Evolutionary conservation across 2,797 vertebrate genomes (phyloP).

Genomic region (Parauchenoglanis punctatus): DNA sequence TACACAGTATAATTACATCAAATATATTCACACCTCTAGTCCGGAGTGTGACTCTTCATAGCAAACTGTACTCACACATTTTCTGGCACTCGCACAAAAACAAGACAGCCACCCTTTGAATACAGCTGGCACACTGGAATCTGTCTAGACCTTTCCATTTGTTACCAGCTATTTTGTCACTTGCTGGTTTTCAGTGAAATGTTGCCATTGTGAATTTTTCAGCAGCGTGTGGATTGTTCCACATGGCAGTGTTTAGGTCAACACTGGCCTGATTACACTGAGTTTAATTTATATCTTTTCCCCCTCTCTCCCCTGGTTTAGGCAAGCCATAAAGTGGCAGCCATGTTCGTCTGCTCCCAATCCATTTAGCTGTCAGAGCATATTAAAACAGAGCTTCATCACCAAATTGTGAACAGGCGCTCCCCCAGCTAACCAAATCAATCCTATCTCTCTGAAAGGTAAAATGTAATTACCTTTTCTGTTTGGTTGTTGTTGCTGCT

Average conservation of each 20-base stretch:
- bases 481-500: conserved; percentile 64
- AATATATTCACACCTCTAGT: conserved; percentile 1
- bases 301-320: conserved; percentile 41
- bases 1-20: background rate
- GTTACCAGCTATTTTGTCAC: background rate
- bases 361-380: conserved; percentile 60
- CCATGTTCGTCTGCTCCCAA: conserved; percentile 51
- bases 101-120: background rate
- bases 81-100: background rate
- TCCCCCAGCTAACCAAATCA: conserved; percentile 58
- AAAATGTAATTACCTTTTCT: conserved; percentile 64
- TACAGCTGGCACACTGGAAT: background rate
- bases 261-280: conserved; percentile 43
- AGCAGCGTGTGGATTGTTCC: conserved; percentile 3
- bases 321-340: conserved; percentile 42
- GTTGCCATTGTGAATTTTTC: conserved; percentile 25
- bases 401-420: conserved; percentile 54
- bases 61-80: background rate
- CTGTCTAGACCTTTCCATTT: conserved; percentile 2
- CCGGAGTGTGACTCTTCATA: background rate
- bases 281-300: conserved; percentile 40
- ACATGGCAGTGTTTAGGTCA: conserved; percentile 39
- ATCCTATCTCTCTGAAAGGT: conserved; percentile 60
- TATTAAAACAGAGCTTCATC: conserved; percentile 63
- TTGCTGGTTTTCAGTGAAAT: conserved; percentile 20